These are phyloP conservation scores for Cydia strobilella DNA, from an alignment of 1,140 invertebrate species.

Conservation along the genomic window DNA sequence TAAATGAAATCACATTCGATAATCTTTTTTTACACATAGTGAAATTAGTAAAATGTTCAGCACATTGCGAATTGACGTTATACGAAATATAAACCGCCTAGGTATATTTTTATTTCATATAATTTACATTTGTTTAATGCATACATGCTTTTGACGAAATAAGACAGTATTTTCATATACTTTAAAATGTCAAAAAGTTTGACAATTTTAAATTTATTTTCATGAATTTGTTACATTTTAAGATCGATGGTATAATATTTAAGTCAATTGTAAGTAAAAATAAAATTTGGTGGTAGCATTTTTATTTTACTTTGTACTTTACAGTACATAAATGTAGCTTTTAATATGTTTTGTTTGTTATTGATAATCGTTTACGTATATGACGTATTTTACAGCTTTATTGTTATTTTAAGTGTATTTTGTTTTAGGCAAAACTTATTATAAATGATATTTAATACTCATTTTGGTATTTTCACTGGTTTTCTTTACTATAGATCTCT, in stretches of 20 bases:
- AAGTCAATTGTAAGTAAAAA: conserved; percentile 6
- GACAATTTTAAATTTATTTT: conserved; percentile 1
- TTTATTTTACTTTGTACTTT: conserved; percentile 20
- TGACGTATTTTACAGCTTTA: conserved; percentile 35
- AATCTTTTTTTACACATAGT: neutral
- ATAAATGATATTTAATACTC: conserved; percentile 27
- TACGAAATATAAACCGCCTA: neutral
- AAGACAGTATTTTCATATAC: neutral
- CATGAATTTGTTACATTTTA: conserved; percentile 27
- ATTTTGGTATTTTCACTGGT: neutral
- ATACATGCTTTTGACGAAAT: neutral
- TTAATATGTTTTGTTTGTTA: conserved; percentile 14
- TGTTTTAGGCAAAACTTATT: neutral
- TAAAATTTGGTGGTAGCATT: conserved; percentile 31
- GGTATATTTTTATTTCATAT: neutral
- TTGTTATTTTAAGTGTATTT: conserved; percentile 31
- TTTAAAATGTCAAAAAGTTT: neutral
- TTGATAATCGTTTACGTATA: conserved; percentile 16
- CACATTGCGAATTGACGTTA: conserved; percentile 2
- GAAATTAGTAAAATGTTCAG: neutral
- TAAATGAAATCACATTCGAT: too few relatives aligned
- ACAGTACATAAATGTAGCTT: conserved; percentile 1
- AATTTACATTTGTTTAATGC: neutral
- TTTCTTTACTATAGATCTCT: conserved; percentile 5
- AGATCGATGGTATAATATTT: conserved; percentile 4